A percentile compares a stretch with the other conserved stretches of the same genome.
phyloP scores from a whole-genome alignment of 2,797 vertebrate genomes.

The Sebastes itinus region DNA sequence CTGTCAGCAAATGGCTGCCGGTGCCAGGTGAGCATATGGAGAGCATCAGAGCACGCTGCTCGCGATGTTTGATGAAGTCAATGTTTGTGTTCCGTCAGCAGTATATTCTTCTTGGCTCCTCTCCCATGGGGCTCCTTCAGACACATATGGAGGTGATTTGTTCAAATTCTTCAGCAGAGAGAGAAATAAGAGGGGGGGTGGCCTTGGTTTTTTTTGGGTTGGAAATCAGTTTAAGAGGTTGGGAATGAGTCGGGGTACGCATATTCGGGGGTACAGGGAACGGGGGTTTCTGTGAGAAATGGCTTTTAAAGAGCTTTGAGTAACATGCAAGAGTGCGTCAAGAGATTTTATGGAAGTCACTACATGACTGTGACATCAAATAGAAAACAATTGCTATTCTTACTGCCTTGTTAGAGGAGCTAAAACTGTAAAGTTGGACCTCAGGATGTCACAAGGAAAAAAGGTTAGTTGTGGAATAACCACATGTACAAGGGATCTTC shows the following conservation, averaged over 20 bases:
- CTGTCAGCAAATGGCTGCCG: constrained; percentile 43
- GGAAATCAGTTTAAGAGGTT: constrained; percentile 48
- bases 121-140: constrained; percentile 72
- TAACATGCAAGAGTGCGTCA: neutral
- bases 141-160: constrained; percentile 82
- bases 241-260: constrained; percentile 20
- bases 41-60: constrained; percentile 64
- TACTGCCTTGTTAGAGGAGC: neutral
- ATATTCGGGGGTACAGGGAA: constrained; percentile 13
- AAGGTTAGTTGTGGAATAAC: neutral
- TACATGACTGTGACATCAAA: neutral
- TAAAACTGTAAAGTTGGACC: neutral
- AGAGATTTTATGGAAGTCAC: constrained; percentile 7
- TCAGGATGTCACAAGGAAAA: neutral
- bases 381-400: neutral
- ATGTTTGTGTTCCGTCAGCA: constrained; percentile 78
- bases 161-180: constrained; percentile 66
- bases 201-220: constrained; percentile 55
- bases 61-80: constrained; percentile 74
- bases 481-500: neutral
- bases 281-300: constrained; percentile 20
- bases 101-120: constrained; percentile 64
- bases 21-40: constrained; percentile 72
- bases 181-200: constrained; percentile 39
- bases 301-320: constrained; percentile 13